Conservation (phyloP, 2,888 invertebrate genomes). For the Metellina segmentata region DNA sequence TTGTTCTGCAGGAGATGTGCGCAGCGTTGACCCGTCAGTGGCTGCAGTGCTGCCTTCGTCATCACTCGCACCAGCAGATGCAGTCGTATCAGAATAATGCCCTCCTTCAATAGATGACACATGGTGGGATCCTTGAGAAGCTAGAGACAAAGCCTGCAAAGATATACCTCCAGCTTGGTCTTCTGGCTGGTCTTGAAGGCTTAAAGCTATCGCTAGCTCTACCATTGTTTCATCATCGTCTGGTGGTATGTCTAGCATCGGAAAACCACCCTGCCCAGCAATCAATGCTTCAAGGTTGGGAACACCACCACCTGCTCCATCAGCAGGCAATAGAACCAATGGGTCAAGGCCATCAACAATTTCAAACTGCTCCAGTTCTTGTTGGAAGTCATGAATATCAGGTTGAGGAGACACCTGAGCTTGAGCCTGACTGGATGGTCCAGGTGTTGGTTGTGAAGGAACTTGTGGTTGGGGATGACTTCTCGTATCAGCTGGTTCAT, state of each 20-base stretch:
- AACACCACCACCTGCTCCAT: conserved; percentile 82
- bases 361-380: conserved; percentile 77
- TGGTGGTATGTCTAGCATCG: conserved; percentile 91
- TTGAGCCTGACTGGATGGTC: conserved; percentile 70
- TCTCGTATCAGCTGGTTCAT: conserved; percentile 62
- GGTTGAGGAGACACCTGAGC: conserved; percentile 72
- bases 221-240: conserved; percentile 98
- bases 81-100: conserved; percentile 90
- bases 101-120: conserved; percentile 82
- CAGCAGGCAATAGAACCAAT: conserved; percentile 81
- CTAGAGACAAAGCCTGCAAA: conserved; percentile 74
- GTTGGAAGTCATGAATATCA: conserved; percentile 64
- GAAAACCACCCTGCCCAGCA: conserved; percentile 83
- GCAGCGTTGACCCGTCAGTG: conserved; percentile 94
- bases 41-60: conserved; percentile 97
- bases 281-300: conserved; percentile 79
- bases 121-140: conserved; percentile 76
- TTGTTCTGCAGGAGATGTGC: conserved; percentile 91
- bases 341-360: conserved; percentile 78
- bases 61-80: conserved; percentile 94
- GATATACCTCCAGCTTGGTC: conserved; percentile 66
- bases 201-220: conserved; percentile 96
- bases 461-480: conserved; percentile 71
- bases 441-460: conserved; percentile 62
- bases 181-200: conserved; percentile 85